A percentile compares a stretch with the other conserved stretches of the same genome.
These are phyloP conservation scores for Tetrapedia diversipes DNA, from an alignment of 2,888 invertebrate species.

Conservation along the genomic window DNA sequence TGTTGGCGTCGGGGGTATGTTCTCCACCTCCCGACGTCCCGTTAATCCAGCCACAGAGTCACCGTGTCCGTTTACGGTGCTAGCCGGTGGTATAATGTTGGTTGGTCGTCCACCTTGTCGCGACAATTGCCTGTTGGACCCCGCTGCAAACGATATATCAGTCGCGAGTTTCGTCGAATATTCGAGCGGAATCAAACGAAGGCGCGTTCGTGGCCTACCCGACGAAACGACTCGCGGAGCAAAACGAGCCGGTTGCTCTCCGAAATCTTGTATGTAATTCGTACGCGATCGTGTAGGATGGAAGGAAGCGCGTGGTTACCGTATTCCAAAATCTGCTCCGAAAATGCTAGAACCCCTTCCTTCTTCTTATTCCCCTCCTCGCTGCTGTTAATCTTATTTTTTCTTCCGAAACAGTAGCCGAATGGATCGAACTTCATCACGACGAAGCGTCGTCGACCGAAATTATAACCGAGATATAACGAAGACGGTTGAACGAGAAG, in stretches of 20 bases:
- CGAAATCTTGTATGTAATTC: no score
- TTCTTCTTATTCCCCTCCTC: constrained; percentile 53
- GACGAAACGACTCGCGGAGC: background rate
- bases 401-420: constrained; percentile 74
- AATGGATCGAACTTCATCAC: constrained; percentile 77
- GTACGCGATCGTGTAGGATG: background rate
- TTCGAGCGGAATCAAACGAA: background rate
- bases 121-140: constrained; percentile 75
- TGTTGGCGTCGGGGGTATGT: constrained; percentile 85
- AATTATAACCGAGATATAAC: no score
- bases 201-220: background rate
- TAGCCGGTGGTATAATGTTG: constrained; percentile 82
- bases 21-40: constrained; percentile 86
- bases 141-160: constrained; percentile 69
- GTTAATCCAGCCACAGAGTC: constrained; percentile 82
- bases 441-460: background rate
- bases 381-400: constrained; percentile 72
- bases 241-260: background rate
- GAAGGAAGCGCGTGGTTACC: constrained; percentile 34
- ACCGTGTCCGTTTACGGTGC: constrained; percentile 85
- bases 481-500: background rate
- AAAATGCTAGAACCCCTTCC: constrained; percentile 2
- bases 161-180: constrained; percentile 10
- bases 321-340: constrained; percentile 26
- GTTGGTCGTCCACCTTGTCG: constrained; percentile 82